Conservation (phyloP, 1,140 invertebrate species). For the Metopolophium dirhodum region DNA sequence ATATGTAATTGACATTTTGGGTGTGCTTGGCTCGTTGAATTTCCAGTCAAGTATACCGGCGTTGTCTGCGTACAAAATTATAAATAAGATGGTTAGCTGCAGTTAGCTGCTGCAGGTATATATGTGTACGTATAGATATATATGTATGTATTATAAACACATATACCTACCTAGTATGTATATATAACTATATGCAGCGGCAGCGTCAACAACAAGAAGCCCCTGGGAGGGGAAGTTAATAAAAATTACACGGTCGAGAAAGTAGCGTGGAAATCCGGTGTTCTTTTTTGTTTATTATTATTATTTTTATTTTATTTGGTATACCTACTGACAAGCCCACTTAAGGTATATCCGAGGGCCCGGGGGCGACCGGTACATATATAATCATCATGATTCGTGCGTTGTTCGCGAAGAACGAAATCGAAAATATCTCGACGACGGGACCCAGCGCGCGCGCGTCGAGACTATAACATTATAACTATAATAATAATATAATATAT, state of each 20-base stretch:
- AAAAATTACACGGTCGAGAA: conserved; percentile 57
- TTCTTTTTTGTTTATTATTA: conserved; percentile 38
- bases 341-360: conserved; percentile 28
- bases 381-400: conserved; percentile 5
- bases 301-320: conserved; percentile 45
- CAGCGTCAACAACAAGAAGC: conserved; percentile 22
- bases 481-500: background rate
- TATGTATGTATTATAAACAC: background rate
- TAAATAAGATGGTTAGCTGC: conserved; percentile 24
- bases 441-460: background rate
- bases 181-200: background rate
- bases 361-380: conserved; percentile 24
- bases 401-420: conserved; percentile 44
- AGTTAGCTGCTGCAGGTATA: background rate
- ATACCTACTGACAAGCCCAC: conserved; percentile 54
- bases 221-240: conserved; percentile 53
- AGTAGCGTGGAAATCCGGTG: conserved; percentile 57
- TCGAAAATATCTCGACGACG: conserved; percentile 39
- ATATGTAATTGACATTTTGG: conserved; percentile 36
- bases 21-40: background rate
- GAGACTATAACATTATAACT: background rate
- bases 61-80: background rate
- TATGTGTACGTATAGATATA: background rate
- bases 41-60: background rate
- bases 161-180: no score